Evolutionary conservation across 1,140 invertebrate genomes (phyloP).

Genomic region (Cheumatopsyche charites): DNA sequence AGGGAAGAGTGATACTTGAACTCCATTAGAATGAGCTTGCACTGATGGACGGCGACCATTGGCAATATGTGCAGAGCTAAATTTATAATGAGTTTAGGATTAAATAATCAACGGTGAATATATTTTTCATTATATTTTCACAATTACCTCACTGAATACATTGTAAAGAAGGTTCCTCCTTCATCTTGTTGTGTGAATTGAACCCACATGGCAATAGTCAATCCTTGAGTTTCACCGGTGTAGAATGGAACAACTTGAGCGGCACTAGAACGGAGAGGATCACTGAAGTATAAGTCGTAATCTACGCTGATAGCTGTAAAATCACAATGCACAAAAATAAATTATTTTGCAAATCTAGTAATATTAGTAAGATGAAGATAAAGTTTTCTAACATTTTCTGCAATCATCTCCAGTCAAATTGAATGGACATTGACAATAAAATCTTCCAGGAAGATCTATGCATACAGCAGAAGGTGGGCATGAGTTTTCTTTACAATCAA

Average conservation of each 20-base stretch:
- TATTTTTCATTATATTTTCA: neutral
- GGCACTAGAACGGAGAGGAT: slow-evolving; percentile 84
- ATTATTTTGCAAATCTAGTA: neutral
- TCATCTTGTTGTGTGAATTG: slow-evolving; percentile 90
- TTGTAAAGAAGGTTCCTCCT: slow-evolving; percentile 90
- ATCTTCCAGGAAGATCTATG: slow-evolving; percentile 89
- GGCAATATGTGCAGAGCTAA: slow-evolving; percentile 78
- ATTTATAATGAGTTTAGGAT: neutral
- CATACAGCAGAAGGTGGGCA: slow-evolving; percentile 94
- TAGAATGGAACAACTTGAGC: slow-evolving; percentile 90
- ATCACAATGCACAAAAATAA: slow-evolving; percentile 42
- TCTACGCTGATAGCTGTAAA: slow-evolving; percentile 89
- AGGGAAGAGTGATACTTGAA: slow-evolving; percentile 87
- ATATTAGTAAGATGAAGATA: neutral
- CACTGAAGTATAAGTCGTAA: slow-evolving; percentile 94
- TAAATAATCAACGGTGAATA: neutral
- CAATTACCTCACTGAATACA: slow-evolving; percentile 82
- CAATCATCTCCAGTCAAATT: slow-evolving; percentile 96
- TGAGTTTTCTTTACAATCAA: slow-evolving; percentile 91
- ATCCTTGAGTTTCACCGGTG: slow-evolving; percentile 73
- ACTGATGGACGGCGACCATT: slow-evolving; percentile 79
- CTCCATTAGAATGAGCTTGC: slow-evolving; percentile 88
- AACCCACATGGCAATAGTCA: slow-evolving; percentile 95
- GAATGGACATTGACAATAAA: slow-evolving; percentile 95
- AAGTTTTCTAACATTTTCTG: slow-evolving; percentile 78